Conservation (phyloP, 2,888 invertebrate species). For the Drosophila multiciliata region DNA sequence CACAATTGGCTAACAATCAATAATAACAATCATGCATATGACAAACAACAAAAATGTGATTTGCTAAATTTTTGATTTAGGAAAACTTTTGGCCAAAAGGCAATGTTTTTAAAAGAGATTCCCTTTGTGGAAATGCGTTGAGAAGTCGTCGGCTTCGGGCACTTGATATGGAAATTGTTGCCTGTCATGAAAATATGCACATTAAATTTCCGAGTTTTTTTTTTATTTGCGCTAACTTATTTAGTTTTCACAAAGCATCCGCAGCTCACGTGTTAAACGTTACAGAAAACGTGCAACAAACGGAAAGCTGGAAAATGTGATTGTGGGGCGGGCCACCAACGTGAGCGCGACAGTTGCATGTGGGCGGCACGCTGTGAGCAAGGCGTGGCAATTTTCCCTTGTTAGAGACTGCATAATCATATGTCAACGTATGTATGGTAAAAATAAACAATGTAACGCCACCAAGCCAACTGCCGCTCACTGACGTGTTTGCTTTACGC, state of each 20-base stretch:
- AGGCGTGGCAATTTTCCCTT: conserved; percentile 25
- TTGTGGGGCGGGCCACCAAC: conserved; percentile 6
- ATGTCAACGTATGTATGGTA: conserved; percentile 41
- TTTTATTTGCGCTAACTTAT: conserved; percentile 43
- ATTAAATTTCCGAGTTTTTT: conserved; percentile 64
- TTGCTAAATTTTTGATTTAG: conserved; percentile 18
- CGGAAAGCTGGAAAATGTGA: conserved; percentile 53
- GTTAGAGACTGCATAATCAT: conserved; percentile 50
- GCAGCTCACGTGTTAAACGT: conserved; percentile 63
- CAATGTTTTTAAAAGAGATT: conserved; percentile 40
- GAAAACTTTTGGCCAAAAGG: conserved; percentile 20
- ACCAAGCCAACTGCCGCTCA: conserved; percentile 32
- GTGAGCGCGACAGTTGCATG: conserved; percentile 28
- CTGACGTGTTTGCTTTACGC: conserved; percentile 25
- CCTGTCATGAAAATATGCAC: conserved; percentile 75
- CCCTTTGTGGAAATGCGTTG: conserved; percentile 20
- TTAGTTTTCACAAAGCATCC: conserved; percentile 18
- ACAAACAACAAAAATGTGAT: conserved; percentile 38
- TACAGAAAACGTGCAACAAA: conserved; percentile 47
- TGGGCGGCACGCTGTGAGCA: conserved; percentile 12
- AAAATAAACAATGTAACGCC: conserved; percentile 45
- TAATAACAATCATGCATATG: conserved; percentile 25
- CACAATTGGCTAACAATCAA: conserved; percentile 30
- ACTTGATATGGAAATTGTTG: conserved; percentile 74
- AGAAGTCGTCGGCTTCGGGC: conserved; percentile 20